These are phyloP conservation scores for Noctua comes DNA, from an alignment of 2,888 invertebrate genomes.

Conservation along the genomic window DNA sequence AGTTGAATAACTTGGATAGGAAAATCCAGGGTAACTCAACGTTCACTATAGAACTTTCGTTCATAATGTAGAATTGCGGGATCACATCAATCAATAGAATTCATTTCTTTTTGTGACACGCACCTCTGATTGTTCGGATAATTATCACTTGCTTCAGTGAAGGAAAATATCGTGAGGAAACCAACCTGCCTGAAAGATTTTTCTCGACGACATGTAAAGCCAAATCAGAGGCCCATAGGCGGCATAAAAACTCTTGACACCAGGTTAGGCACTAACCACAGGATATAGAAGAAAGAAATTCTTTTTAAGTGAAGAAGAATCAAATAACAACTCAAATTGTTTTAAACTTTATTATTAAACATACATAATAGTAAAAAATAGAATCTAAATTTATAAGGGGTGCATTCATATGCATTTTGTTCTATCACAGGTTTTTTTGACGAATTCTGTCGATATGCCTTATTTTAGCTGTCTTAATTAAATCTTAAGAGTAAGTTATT, in stretches of 20 bases:
- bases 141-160: too few species aligned
- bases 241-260: too few species aligned
- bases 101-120: too few species aligned
- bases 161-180: too few species aligned
- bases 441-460: conserved; percentile 71
- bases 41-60: neutral
- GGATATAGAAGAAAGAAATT: neutral
- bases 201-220: too few species aligned
- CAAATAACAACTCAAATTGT: conserved; percentile 19
- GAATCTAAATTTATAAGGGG: conserved; percentile 15
- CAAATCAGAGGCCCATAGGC: too few species aligned
- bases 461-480: conserved; percentile 20
- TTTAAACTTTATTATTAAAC: conserved; percentile 21
- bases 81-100: neutral
- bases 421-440: conserved; percentile 86
- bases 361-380: conserved; percentile 7
- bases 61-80: neutral
- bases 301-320: neutral
- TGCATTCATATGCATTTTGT: conserved; percentile 51
- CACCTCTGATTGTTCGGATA: too few species aligned
- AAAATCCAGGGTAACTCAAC: neutral
- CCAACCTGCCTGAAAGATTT: too few species aligned
- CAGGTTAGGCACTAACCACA: too few species aligned
- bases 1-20: neutral
- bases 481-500: conserved; percentile 9